phyloP scores from a whole-genome alignment of 2,888 invertebrate genomes.

The Tipula confusa region DNA sequence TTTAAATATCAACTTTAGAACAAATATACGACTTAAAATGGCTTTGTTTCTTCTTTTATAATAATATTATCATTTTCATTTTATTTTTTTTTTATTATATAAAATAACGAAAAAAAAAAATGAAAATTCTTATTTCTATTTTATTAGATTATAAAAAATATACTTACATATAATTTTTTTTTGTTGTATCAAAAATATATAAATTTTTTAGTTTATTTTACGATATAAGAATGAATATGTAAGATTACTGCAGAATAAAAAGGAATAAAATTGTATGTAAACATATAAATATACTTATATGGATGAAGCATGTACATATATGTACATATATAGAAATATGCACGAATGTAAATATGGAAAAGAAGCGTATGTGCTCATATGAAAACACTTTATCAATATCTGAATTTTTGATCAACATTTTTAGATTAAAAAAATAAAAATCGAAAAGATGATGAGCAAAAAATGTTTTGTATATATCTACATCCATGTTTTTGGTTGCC shows the following conservation, averaged over 20 bases:
- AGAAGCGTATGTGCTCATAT: not conserved
- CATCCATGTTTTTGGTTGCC: not conserved
- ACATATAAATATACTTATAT: constrained; percentile 27
- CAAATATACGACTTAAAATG: constrained; percentile 25
- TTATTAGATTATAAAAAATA: constrained; percentile 20
- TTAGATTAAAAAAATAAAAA: constrained; percentile 6
- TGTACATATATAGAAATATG: not conserved
- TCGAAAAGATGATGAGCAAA: not conserved
- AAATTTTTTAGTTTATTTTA: constrained; percentile 25
- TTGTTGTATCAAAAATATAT: constrained; percentile 5
- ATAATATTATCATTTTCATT: not conserved
- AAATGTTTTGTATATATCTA: not conserved
- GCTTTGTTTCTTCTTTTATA: constrained; percentile 20
- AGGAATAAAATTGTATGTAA: constrained; percentile 25
- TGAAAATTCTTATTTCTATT: constrained; percentile 15
- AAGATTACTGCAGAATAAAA: constrained; percentile 20
- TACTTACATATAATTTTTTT: not conserved
- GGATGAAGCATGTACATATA: not conserved
- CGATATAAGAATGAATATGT: not conserved
- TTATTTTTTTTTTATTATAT: not conserved
- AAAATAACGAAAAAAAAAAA: not conserved
- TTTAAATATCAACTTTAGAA: constrained; percentile 25
- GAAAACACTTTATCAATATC: constrained; percentile 20
- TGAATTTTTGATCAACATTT: constrained; percentile 5
- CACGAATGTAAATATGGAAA: not conserved